phyloP scores from a whole-genome alignment of 92 coral and sea anemone genomes.

The Paragorgia papillata region DNA sequence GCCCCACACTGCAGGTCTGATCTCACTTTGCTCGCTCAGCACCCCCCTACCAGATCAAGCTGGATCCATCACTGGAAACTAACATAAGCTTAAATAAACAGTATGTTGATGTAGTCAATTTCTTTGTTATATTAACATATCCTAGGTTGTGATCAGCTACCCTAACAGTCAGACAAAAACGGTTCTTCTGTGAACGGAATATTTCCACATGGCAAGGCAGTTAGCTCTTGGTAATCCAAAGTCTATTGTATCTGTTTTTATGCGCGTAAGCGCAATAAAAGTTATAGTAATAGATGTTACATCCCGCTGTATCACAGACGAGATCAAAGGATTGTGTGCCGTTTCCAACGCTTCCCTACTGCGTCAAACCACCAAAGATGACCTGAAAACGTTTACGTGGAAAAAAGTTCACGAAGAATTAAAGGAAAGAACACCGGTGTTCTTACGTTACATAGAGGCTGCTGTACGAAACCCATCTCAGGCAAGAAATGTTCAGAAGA shows the following conservation, averaged over 20 bases:
- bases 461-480: slow-evolving; percentile 60
- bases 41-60: too few species aligned
- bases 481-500: slow-evolving; percentile 48
- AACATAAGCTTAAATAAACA: too few species aligned
- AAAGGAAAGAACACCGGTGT: slow-evolving; percentile 30
- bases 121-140: too few species aligned
- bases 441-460: slow-evolving; percentile 16
- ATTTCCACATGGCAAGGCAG: slow-evolving; percentile 49
- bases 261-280: too few species aligned
- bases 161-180: slow-evolving; percentile 41
- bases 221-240: slow-evolving; percentile 43
- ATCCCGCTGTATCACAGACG: too few species aligned
- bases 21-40: too few species aligned
- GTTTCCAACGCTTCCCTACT: slow-evolving; percentile 26
- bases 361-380: slow-evolving; percentile 33
- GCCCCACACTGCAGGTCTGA: too few species aligned
- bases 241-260: too few species aligned
- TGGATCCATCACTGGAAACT: too few species aligned
- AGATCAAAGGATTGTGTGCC: slow-evolving; percentile 36
- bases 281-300: too few species aligned
- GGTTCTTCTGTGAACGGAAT: slow-evolving; percentile 23
- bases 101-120: too few species aligned
- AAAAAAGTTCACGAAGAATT: slow-evolving; percentile 34
- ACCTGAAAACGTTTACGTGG: slow-evolving; percentile 35
- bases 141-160: too few species aligned